Evolutionary conservation across 2,113 vertebrate genomes (phyloP).

Genomic region (Hyaena hyaena): DNA sequence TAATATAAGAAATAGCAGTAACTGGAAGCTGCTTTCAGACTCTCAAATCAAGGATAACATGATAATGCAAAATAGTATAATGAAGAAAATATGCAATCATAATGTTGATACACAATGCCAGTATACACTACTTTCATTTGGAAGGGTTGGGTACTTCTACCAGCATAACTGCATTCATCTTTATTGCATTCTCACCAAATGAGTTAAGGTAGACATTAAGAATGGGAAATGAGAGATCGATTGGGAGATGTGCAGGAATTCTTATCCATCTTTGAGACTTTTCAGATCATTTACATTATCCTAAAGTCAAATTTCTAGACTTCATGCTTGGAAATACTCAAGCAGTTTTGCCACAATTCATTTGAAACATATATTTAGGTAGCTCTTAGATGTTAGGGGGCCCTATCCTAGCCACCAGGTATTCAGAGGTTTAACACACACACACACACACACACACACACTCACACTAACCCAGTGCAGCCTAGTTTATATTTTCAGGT

Average conservation of each 20-base stretch:
- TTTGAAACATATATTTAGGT: constrained; percentile 9
- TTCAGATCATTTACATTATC: not conserved
- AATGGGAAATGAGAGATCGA: not conserved
- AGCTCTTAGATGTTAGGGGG: not conserved
- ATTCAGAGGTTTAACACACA: not conserved
- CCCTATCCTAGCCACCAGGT: not conserved
- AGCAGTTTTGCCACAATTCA: constrained; percentile 16
- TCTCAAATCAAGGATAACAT: not conserved
- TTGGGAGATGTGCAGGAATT: not conserved
- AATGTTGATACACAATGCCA: not conserved
- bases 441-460: no score
- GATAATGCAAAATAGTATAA: not conserved
- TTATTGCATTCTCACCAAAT: not conserved
- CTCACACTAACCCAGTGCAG: not conserved
- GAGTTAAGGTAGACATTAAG: constrained; percentile 3
- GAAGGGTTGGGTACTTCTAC: not conserved
- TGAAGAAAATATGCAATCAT: not conserved
- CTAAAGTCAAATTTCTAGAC: not conserved
- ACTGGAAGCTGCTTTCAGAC: constrained; percentile 20
- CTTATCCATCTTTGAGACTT: constrained; percentile 9
- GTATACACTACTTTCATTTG: not conserved
- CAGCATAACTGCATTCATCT: not conserved
- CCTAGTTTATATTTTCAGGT: not conserved
- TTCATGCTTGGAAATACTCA: not conserved
- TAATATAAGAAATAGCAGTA: not conserved